phyloP scores from a whole-genome alignment of 2,113 vertebrate genomes.

The Eretmochelys imbricata region DNA sequence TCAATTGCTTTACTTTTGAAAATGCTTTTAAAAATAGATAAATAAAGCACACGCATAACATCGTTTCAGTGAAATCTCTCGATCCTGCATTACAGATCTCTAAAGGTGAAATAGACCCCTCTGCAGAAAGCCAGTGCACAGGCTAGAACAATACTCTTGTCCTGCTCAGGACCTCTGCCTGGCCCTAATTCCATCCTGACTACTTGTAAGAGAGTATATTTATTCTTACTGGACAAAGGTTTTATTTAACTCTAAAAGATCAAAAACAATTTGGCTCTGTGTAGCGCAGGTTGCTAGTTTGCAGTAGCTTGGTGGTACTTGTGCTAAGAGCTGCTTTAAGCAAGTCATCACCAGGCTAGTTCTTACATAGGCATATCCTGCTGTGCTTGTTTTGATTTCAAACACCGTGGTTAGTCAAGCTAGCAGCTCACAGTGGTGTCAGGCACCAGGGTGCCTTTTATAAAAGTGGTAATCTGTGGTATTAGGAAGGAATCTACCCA shows the following conservation, averaged over 20 bases:
- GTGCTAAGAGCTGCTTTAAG: neutral
- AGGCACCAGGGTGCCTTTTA: neutral
- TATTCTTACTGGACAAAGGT: neutral
- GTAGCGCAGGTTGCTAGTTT: neutral
- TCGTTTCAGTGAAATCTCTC: neutral
- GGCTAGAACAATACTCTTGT: neutral
- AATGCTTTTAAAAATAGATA: neutral
- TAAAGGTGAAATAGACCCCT: rapidly evolving
- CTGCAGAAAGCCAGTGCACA: neutral
- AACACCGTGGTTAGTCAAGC: neutral
- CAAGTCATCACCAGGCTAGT: neutral
- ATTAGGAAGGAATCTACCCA: neutral
- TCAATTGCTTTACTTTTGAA: too few relatives aligned
- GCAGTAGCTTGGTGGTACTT: neutral
- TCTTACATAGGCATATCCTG: neutral
- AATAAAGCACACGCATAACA: neutral
- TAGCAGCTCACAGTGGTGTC: neutral
- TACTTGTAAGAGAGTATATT: neutral
- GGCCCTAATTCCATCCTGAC: neutral
- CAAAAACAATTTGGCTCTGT: neutral
- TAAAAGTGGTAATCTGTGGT: neutral
- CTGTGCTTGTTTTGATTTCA: neutral
- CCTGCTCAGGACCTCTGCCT: too few relatives aligned
- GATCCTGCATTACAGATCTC: neutral
- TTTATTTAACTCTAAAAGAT: neutral